Evolutionary conservation across 2,797 vertebrate genomes (phyloP).

Genomic region (Vireo griseus): DNA sequence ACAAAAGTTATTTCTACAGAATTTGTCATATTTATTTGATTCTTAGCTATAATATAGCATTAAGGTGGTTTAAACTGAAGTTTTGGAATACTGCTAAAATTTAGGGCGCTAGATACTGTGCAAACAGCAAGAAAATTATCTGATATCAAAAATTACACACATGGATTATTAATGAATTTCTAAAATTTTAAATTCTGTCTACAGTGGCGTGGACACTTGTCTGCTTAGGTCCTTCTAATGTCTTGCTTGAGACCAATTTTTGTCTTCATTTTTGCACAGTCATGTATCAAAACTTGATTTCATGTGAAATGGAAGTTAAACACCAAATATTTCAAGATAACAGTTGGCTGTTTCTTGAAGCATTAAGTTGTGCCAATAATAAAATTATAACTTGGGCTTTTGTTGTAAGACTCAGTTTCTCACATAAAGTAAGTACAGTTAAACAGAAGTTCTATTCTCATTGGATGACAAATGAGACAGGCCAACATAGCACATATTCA

Average conservation of each 20-base stretch:
- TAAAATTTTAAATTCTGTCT: not conserved
- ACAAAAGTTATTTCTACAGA: not conserved
- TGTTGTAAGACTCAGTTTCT: not conserved
- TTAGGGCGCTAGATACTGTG: not conserved
- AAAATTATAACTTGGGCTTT: not conserved
- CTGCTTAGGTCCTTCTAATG: not conserved
- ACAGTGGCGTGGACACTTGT: accelerated
- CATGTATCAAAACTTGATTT: not conserved
- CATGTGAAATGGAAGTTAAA: not conserved
- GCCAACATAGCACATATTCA: not conserved
- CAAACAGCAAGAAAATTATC: not conserved
- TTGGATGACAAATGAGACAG: not conserved
- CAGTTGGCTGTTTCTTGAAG: not conserved
- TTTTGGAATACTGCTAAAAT: not conserved
- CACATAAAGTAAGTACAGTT: not conserved
- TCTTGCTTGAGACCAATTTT: not conserved
- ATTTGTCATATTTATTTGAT: not conserved
- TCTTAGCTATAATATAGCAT: not conserved
- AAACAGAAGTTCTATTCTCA: not conserved
- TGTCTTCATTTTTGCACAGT: not conserved
- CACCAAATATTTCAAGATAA: not conserved
- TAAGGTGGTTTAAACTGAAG: not conserved
- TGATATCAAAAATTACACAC: not conserved
- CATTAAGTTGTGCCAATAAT: not conserved
- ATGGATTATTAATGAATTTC: not conserved